Base-by-base conservation (phyloP, 2,113 vertebrate species). In the Lanius ludovicianus region DNA sequence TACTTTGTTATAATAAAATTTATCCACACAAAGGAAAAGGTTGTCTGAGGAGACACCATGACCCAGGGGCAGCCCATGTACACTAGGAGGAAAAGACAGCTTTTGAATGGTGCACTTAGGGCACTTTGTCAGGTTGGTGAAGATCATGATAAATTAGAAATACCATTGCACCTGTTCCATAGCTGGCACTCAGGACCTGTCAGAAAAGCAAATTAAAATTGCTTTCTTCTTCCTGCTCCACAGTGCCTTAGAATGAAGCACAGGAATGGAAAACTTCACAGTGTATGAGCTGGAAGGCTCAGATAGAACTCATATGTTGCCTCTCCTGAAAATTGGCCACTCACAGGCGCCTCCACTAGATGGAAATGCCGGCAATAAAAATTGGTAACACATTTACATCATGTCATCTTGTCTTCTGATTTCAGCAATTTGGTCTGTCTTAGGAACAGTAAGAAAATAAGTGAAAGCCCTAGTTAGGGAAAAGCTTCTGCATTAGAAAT, bases 191-290 rank as follows among this genome's bases (percentile, higher is more conserved):
- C 22, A n/a, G 21, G 30, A 50, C 11, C 30, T 64, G 6, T 46
- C 47, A 78, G 30, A 74, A 74, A 57, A 10, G 30, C 31, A 49
- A 68, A 59, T 27, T 62, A 25, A 67, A 55, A 35, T 21, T 56
- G 7, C 10, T 49, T 60, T 9, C 57, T 84, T 41, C 41, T 49
- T 60, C 2, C 1, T 47, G 15, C 19, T 67, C 21, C 23, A 16
- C 19, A 12, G 14, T 22, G 10, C 18, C 62, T 90, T 64, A 18
- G 0, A 70, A 41, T 7, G 2, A 82, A 47, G 20, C 0, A 0
- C 24, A 52, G 28, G 25, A 70, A 46, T 11, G 7, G 39, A 86
- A 73, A 80, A 62, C n/a, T 49, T 22, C 25, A 19, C 10, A 50
- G 25, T 31, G 5, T 15, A 23, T 3, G 11, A 64, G 30, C 19